Evolutionary conservation across 1,140 invertebrate species (phyloP), one percentile per base, ranked within the genome.

Genomic region (Leptoteleia sp.): DNA sequence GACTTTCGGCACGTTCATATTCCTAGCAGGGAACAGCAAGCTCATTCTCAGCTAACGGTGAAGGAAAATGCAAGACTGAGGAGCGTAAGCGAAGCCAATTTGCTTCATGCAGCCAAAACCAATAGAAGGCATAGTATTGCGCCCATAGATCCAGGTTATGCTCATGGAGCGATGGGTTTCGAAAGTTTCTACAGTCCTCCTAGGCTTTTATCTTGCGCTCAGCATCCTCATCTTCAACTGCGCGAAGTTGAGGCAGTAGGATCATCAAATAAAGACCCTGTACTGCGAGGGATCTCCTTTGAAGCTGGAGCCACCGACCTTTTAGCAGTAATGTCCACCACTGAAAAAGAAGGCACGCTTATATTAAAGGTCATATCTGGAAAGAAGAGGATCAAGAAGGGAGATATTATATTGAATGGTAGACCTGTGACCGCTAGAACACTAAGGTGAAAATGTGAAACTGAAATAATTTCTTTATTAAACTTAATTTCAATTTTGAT

Each of bases 271-370:
- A 79, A 90, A 61, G 55, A 87, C 70, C 86, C 91, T 6, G 81
- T 94, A 1, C 83, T 96, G 27, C 93, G 94, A 45, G 93, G 93
- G 7, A 90, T 96, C 5, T 93, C 93, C 1, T 91, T 97, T 68
- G 95, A 98, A 87, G 95, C 95, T 4, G 93, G 94, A 59, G 96
- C 95, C 0, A 96, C 96, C 3, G 97, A 98, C 89, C 92, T 98
- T 8, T 87, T 98, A 57, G 96, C 96, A 0, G 91, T 98, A 7
- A 94, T 98, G 93, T 93, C 96, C 0, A 98, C 97, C 0, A 89
- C 87, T 8, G 88, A 90, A 57, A 84, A 81, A 35, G 88, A 90
- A 40, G 89, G 89, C 1, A 89, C 85, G 2, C 73, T 93, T 0
- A 89, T 98, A 9, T 88, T 98, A 42, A 95, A 97, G 81, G 93